These are phyloP conservation scores for Pristionchus fissidentatus DNA, from an alignment of 2,888 invertebrate species.

Conservation along the genomic window DNA sequence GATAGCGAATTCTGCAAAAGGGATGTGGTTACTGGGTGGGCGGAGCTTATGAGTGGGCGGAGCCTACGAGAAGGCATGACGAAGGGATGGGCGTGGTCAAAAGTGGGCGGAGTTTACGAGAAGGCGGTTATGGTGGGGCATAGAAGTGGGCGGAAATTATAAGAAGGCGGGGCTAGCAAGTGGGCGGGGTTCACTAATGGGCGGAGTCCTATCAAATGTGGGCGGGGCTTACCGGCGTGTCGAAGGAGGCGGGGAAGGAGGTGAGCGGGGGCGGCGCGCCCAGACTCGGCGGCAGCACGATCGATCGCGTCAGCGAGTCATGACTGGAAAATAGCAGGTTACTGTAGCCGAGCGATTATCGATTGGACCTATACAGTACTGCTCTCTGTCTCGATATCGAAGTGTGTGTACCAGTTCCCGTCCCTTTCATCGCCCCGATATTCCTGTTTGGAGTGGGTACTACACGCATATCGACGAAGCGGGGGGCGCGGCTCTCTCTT, in stretches of 20 bases:
- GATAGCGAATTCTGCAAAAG: conserved; percentile 28
- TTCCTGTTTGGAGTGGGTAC: conserved; percentile 41
- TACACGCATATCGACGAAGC: background rate
- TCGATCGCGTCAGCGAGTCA: conserved; percentile 28
- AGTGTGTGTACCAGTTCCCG: background rate
- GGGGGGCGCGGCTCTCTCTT: background rate
- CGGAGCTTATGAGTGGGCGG: background rate
- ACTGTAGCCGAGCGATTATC: background rate
- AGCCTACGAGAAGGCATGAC: background rate
- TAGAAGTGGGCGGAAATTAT: background rate
- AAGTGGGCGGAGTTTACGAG: background rate
- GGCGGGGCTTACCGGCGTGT: conserved; percentile 2
- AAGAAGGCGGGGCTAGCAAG: background rate
- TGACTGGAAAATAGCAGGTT: conserved; percentile 25
- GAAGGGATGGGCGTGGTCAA: background rate
- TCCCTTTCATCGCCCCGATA: no score
- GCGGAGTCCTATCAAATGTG: background rate
- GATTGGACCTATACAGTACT: background rate
- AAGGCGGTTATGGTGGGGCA: background rate
- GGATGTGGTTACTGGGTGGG: background rate
- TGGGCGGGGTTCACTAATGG: background rate
- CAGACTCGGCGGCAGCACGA: background rate
- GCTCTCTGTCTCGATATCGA: background rate
- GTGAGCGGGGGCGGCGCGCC: conserved; percentile 29
- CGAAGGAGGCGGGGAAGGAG: conserved; percentile 40